Evolutionary conservation across 2,888 invertebrate genomes (phyloP), one percentile per base, ranked within the genome.

Genomic region (Gerris lacustris): DNA sequence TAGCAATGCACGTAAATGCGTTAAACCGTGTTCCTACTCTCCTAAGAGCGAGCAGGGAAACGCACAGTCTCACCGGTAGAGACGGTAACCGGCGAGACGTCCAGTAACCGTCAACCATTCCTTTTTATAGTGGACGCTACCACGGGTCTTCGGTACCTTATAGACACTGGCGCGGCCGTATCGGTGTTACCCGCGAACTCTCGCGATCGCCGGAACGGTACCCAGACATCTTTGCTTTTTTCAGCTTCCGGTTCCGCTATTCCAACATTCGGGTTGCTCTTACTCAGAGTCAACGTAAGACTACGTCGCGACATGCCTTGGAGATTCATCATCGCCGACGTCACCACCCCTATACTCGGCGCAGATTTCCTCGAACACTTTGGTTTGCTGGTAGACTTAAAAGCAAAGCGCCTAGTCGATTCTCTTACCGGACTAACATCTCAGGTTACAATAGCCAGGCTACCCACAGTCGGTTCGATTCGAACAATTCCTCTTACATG

Each of bases 171-270:
- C 9, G 71, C 71, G 43, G 69, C 63, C 11, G 63, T 66, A 15
- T 69, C 44, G n/a, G 66, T 63, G 5, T n/a, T 71, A 55, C 68
- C 67, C 31, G 55, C 44, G 44, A 17, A 7, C 18, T 6, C 15
- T 44, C 63, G 47, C n/a, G 45, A 9, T 47, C 62, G 66, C n/a
- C 55, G 55, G 9, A 15, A 55, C 55, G 55, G 55, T 11, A 9
- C 2, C 15, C 55, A 55, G 55, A 11, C 17, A 31, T 64, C 31
- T 7, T 63, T 45, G 18, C 67, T 73, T n/a, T 69, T 45, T 62
- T 74, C 74, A 5, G 75, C 73, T 11, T 74, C 75, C 55, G 70
- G 71, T 6, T 63, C 69, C 9, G 44, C 11, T 5, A 74, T 75
- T 0, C 63, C 67, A 6, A 74, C 74, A 0, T 74, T 71, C 66